These are phyloP conservation scores for Palythoa grandiflora DNA, from an alignment of 92 coral and sea anemone species.

Conservation along the genomic window DNA sequence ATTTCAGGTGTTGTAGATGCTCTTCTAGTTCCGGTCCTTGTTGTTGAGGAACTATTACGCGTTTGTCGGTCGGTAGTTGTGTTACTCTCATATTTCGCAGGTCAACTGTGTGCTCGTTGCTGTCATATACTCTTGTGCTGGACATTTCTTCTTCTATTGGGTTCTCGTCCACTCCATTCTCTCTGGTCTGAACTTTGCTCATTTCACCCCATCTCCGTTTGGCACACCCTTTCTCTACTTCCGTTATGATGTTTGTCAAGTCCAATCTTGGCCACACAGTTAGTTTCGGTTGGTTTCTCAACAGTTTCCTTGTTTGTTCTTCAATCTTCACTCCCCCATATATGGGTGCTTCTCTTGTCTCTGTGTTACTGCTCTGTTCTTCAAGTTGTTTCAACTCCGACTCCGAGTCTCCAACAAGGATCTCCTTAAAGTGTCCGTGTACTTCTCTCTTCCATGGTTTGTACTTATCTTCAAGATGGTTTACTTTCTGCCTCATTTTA, in stretches of 20 bases:
- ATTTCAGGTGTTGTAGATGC: constrained; percentile 24
- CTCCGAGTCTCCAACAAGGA: constrained; percentile 1
- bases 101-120: constrained; percentile 4
- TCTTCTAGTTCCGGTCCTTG: constrained; percentile 36
- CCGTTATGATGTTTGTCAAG: background rate
- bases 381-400: constrained; percentile 12
- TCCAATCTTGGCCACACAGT: background rate
- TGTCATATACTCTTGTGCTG: constrained; percentile 14
- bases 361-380: constrained; percentile 11
- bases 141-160: background rate
- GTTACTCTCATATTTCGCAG: constrained; percentile 29
- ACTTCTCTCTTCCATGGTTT: constrained; percentile 14
- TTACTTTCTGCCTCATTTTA: background rate
- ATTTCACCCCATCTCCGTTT: constrained; percentile 14
- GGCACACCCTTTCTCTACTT: constrained; percentile 2
- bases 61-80: constrained; percentile 26
- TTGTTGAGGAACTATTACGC: constrained; percentile 33
- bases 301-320: background rate
- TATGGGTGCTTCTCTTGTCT: constrained; percentile 19
- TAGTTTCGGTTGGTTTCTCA: background rate
- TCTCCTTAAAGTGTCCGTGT: constrained; percentile 9
- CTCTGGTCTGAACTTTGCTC: background rate
- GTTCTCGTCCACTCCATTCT: background rate
- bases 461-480: background rate
- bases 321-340: constrained; percentile 17